Evolutionary conservation across 2,113 vertebrate species (phyloP).

Genomic region (Rynchops niger): DNA sequence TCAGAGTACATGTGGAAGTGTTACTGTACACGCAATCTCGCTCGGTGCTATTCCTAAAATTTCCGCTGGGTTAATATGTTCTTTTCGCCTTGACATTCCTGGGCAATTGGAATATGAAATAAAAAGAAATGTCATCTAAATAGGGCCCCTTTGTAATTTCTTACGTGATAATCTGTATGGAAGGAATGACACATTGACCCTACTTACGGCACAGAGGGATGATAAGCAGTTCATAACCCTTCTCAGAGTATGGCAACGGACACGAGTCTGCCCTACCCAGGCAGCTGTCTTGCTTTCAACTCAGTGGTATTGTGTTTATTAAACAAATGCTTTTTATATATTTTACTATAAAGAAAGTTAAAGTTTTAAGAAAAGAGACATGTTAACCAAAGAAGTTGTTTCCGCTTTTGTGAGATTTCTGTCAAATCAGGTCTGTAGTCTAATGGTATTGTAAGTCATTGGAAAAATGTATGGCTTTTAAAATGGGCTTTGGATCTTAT

Average conservation of each 20-base stretch:
- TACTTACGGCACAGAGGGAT: neutral
- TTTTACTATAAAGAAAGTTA: neutral
- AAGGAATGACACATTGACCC: neutral
- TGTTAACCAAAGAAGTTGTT: neutral
- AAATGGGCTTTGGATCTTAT: neutral
- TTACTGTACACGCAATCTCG: fast-evolving
- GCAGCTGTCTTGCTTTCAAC: neutral
- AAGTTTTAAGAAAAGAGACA: neutral
- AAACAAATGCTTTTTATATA: neutral
- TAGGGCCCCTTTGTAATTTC: neutral
- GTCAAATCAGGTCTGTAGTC: neutral
- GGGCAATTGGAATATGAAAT: slow-evolving; percentile 11
- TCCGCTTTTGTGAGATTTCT: neutral
- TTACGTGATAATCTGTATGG: neutral
- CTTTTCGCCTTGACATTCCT: neutral
- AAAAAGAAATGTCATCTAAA: neutral
- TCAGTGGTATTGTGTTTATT: neutral
- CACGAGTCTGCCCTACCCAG: neutral
- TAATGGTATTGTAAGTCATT: neutral
- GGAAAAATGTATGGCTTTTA: neutral
- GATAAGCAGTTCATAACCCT: neutral
- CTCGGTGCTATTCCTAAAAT: neutral
- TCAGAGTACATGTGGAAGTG: neutral
- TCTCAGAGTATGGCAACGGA: neutral
- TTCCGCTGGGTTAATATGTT: neutral